These are phyloP conservation scores for Lasioglossum baleicum DNA, from an alignment of 1,140 invertebrate species.

Conservation along the genomic window DNA sequence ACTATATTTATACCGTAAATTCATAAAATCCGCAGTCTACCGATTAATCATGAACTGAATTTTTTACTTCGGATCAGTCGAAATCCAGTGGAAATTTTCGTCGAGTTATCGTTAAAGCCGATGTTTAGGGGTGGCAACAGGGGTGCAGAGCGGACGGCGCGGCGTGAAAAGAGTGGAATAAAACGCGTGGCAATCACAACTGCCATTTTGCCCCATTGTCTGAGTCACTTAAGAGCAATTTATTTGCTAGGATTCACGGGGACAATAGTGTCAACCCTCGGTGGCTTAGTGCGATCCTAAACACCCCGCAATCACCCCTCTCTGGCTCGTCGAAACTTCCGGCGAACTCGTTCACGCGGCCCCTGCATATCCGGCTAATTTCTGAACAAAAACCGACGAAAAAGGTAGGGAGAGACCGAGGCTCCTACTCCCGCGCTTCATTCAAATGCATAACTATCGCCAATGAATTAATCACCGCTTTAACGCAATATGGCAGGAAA, in stretches of 20 bases:
- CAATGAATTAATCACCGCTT: slow-evolving; percentile 58
- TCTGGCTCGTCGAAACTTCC: neutral
- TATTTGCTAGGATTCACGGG: neutral
- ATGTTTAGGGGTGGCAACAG: neutral
- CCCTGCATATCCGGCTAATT: neutral
- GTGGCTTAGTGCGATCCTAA: neutral
- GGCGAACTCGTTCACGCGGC: slow-evolving; percentile 4
- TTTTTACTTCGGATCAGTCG: too few relatives aligned
- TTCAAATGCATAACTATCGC: slow-evolving; percentile 57
- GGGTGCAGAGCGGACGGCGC: neutral
- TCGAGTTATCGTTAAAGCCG: neutral
- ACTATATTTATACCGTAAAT: too few relatives aligned
- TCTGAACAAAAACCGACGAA: neutral
- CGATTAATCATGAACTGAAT: too few relatives aligned
- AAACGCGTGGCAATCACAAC: neutral
- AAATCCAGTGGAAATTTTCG: too few relatives aligned
- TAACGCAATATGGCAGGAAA: slow-evolving; percentile 58
- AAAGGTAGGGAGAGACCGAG: slow-evolving; percentile 3
- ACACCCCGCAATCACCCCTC: neutral
- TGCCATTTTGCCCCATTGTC: neutral
- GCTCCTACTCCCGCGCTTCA: slow-evolving; percentile 5
- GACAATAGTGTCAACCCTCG: neutral
- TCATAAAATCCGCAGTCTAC: too few relatives aligned
- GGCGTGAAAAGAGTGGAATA: neutral
- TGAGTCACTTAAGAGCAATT: neutral